phyloP scores from a whole-genome alignment of 2,113 vertebrate genomes.

The human (Homo sapiens) region GRCh38 chr2:143031001-143031500 shows the following conservation, averaged over 20 bases:
- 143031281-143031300: neutral
- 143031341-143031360: neutral
- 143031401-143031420: neutral
- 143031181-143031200: neutral
- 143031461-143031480: no score
- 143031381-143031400: neutral
- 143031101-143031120: neutral
- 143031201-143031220: neutral
- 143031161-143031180: neutral
- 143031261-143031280: neutral
- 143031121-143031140: neutral
- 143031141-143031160: neutral
- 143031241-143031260: neutral
- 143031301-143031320: neutral
- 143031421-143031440: slow-evolving; percentile 2
- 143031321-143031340: neutral
- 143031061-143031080: neutral
- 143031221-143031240: neutral
- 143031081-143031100: neutral
- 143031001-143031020: neutral
- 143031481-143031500: no score
- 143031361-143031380: neutral
- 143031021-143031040: neutral
- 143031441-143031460: neutral
- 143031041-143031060: neutral